These are phyloP conservation scores for Trichacis sp. DNA, from an alignment of 2,888 invertebrate genomes.

Conservation along the genomic window DNA sequence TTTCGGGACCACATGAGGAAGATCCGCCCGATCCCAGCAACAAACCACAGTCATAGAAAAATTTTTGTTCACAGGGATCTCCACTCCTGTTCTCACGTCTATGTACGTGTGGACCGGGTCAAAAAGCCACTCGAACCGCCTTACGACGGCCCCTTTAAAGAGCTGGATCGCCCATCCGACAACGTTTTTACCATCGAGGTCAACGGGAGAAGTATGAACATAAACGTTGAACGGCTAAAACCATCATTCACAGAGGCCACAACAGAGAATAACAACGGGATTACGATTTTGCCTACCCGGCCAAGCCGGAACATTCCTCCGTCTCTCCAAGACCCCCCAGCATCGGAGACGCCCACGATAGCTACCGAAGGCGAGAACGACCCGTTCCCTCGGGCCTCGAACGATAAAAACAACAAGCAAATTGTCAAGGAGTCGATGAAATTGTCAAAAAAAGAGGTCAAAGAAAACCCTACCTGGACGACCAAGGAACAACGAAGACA, in stretches of 20 bases:
- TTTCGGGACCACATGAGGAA: constrained; percentile 19
- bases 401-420: not conserved
- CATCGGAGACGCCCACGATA: too few species aligned
- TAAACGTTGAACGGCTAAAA: not conserved
- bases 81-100: not conserved
- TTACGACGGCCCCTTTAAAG: not conserved
- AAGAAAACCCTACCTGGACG: too few species aligned
- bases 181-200: not conserved
- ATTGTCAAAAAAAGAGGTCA: too few species aligned
- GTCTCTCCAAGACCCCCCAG: too few species aligned
- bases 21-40: constrained; percentile 11
- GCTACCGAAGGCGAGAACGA: too few species aligned
- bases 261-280: not conserved
- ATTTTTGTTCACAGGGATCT: constrained; percentile 17
- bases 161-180: not conserved
- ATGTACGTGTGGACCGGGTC: not conserved
- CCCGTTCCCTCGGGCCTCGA: too few species aligned
- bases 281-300: too few species aligned
- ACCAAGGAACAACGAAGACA: not conserved
- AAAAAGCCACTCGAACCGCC: not conserved
- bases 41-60: constrained; percentile 18
- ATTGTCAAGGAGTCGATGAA: too few species aligned
- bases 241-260: not conserved
- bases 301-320: too few species aligned
- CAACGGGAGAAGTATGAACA: not conserved